Percentiles rank a stretch among this genome's conserved stretches.
Conservation (phyloP, 2,888 invertebrate genomes). For the Portevinia maculata region DNA sequence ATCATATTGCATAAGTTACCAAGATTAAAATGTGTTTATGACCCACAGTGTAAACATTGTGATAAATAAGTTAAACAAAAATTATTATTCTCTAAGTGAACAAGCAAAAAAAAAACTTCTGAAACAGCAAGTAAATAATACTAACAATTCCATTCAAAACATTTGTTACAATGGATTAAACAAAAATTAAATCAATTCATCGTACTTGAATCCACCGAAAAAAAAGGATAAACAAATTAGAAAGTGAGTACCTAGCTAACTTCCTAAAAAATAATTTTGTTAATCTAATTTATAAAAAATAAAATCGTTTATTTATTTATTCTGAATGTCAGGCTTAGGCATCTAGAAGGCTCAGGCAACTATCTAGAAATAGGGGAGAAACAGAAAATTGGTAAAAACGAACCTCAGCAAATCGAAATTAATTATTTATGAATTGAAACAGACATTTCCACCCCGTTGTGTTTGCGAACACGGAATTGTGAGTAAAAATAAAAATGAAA, state of each 20-base stretch:
- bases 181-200: slow-evolving; percentile 23
- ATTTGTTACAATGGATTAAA: slow-evolving; percentile 61
- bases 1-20: slow-evolving; percentile 49
- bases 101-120: slow-evolving; percentile 7
- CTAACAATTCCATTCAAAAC: slow-evolving; percentile 50
- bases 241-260: slow-evolving; percentile 63
- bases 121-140: slow-evolving; percentile 8
- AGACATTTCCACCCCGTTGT: slow-evolving; percentile 69
- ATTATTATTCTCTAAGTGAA: neutral
- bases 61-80: slow-evolving; percentile 29
- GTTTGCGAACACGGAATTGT: slow-evolving; percentile 55
- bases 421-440: slow-evolving; percentile 74
- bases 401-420: slow-evolving; percentile 66
- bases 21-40: slow-evolving; percentile 31
- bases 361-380: slow-evolving; percentile 28
- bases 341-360: too few relatives aligned
- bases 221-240: slow-evolving; percentile 57
- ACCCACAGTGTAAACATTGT: slow-evolving; percentile 60
- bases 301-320: slow-evolving; percentile 45
- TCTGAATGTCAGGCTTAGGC: too few relatives aligned
- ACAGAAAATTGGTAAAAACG: slow-evolving; percentile 37
- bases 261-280: neutral
- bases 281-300: slow-evolving; percentile 38
- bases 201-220: slow-evolving; percentile 1
- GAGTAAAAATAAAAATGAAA: slow-evolving; percentile 38